Evolutionary conservation across 2,113 vertebrate genomes (phyloP), one percentile per base, ranked within the genome.

Genomic region (Alces alces): DNA sequence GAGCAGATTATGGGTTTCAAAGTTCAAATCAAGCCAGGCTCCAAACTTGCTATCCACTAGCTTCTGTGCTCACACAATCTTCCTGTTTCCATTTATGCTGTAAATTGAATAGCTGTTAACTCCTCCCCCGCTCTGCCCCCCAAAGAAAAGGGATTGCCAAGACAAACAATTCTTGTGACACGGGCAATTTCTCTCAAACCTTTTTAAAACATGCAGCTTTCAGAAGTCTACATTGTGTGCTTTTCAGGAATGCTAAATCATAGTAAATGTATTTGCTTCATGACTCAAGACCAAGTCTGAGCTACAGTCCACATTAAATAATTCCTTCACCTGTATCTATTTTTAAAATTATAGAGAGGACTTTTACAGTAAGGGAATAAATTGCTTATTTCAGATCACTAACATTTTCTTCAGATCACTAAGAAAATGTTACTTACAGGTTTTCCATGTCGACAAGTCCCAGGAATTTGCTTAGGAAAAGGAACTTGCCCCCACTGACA

Each of bases 51-150:
- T 52, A 7, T 78, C 60, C 28, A 23, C 11, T 21, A 23, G 82
- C n/a, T n/a, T 60, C 94, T 83, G 28, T 61, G 52, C 93, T 84
- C 52, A 9, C 88, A 27, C 80, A n/a, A 0, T 55, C 25, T 97
- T 98, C 96, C 97, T 97, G 94, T 97, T 97, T 96, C 94, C 91
- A 54, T 93, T 94, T 96, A 52, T 30, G 50, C 30, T 52, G 17
- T 54, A 88, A 91, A 45, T 28, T 82, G 82, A 92, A 61, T 27
- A 23, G 39, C 95, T 86, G 19, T 76, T 55, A 60, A 27, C 57
- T 50, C 45, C 78, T 50, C 8, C 28, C 78, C 1, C 30, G n/a
- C n/a, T 21, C 4, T 39, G 33, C 6, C 43, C 3, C n/a, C 12
- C 8, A 23, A 13, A 45, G 11, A 55, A 27, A 19, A 73, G 30